These are phyloP conservation scores for Polymixis lichenea DNA, from an alignment of 2,888 invertebrate genomes.

Conservation along the genomic window DNA sequence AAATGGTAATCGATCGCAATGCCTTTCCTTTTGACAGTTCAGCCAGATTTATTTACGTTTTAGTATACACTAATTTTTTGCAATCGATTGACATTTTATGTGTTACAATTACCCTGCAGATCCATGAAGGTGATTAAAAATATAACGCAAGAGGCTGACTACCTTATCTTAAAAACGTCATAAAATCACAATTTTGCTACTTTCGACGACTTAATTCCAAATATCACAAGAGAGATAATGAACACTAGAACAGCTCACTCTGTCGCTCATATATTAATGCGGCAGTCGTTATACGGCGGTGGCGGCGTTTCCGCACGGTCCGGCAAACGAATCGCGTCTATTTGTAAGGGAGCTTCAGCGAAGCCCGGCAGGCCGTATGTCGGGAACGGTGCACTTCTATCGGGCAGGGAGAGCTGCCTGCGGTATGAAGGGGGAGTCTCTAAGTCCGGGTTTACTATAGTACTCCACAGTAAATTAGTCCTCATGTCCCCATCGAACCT, in stretches of 20 bases:
- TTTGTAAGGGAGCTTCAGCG: constrained; percentile 74
- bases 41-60: not conserved
- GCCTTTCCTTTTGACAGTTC: not conserved
- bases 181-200: constrained; percentile 23
- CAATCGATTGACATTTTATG: not conserved
- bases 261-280: constrained; percentile 73
- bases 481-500: constrained; percentile 82
- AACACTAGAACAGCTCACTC: constrained; percentile 5
- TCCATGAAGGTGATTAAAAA: constrained; percentile 1
- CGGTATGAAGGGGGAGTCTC: constrained; percentile 85
- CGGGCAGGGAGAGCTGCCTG: constrained; percentile 80
- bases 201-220: constrained; percentile 38
- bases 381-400: constrained; percentile 74
- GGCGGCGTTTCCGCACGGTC: constrained; percentile 86
- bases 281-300: constrained; percentile 86
- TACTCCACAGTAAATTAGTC: constrained; percentile 83
- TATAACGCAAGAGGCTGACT: not conserved
- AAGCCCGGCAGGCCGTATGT: constrained; percentile 76
- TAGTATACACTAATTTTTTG: not conserved
- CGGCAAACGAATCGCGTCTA: constrained; percentile 79
- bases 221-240: constrained; percentile 59
- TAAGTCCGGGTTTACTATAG: constrained; percentile 79
- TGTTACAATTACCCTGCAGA: not conserved
- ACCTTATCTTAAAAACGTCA: constrained; percentile 20
- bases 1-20: not conserved